Evolutionary conservation across 2,888 invertebrate species (phyloP).

Genomic region (Leptinotarsa juncta): DNA sequence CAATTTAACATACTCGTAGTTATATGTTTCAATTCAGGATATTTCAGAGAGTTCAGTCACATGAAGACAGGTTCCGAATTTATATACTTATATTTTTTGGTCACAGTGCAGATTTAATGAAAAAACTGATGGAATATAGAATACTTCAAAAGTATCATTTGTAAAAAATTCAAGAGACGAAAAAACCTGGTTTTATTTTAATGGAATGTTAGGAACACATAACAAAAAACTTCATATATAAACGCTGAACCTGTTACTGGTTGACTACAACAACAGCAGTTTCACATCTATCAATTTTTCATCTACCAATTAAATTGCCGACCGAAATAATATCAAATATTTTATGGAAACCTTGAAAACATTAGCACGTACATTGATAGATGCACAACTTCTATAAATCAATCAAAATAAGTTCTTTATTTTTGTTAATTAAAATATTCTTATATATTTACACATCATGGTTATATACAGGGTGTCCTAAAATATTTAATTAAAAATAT

Average conservation of each 20-base stretch:
- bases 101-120: background rate
- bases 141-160: no score
- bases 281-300: background rate
- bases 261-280: background rate
- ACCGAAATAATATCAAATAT: constrained; percentile 10
- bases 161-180: no score
- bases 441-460: constrained; percentile 41
- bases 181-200: background rate
- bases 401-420: constrained; percentile 23
- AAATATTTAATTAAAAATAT: constrained; percentile 11
- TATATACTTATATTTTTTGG: background rate
- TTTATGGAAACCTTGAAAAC: background rate
- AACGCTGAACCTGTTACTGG: background rate
- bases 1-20: no score
- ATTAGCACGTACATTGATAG: background rate
- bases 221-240: constrained; percentile 1
- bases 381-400: background rate
- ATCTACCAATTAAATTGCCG: constrained; percentile 8
- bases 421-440: constrained; percentile 30
- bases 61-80: background rate
- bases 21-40: background rate
- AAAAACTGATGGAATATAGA: no score
- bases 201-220: background rate
- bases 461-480: constrained; percentile 46
- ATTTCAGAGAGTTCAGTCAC: background rate